These are phyloP conservation scores for Pachyramphus minor DNA, from an alignment of 2,113 vertebrate species.

Conservation along the genomic window DNA sequence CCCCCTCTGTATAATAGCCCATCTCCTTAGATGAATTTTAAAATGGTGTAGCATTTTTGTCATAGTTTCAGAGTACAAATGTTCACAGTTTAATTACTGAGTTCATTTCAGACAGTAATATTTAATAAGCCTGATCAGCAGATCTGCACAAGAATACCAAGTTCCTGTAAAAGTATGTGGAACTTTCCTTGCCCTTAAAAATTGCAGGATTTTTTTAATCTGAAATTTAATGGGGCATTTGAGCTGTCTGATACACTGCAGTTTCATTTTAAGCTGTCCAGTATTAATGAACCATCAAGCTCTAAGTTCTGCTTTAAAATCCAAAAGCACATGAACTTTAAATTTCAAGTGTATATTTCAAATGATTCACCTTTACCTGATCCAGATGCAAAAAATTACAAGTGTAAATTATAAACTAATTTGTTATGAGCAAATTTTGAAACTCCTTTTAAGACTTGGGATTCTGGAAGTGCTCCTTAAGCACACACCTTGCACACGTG, in stretches of 20 bases:
- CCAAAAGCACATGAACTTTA: conserved; percentile 8
- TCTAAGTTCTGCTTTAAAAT: conserved; percentile 23
- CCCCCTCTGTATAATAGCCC: not conserved
- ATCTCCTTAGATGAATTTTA: not conserved
- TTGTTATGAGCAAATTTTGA: not conserved
- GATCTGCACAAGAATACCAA: conserved; percentile 11
- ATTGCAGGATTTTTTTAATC: conserved; percentile 4
- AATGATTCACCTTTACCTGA: conserved; percentile 1
- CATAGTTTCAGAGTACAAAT: not conserved
- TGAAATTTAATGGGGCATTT: conserved; percentile 33
- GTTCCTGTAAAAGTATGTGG: conserved; percentile 37
- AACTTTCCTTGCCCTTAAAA: conserved; percentile 49
- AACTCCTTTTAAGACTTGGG: not conserved
- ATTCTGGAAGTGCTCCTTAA: not conserved
- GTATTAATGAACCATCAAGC: conserved; percentile 45
- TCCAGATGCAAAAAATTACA: not conserved
- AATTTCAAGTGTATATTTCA: conserved; percentile 57
- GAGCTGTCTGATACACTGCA: not conserved
- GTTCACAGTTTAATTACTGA: conserved; percentile 28
- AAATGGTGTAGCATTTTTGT: conserved; percentile 27
- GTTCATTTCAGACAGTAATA: conserved; percentile 40
- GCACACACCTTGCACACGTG: not conserved
- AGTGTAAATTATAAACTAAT: not conserved
- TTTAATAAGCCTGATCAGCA: conserved; percentile 51
- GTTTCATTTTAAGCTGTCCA: conserved; percentile 58